Percentiles rank a stretch among this genome's conserved stretches.
Evolutionary conservation across 92 coral and sea anemone genomes (phyloP).

Genomic region (Bergia puertoricense): DNA sequence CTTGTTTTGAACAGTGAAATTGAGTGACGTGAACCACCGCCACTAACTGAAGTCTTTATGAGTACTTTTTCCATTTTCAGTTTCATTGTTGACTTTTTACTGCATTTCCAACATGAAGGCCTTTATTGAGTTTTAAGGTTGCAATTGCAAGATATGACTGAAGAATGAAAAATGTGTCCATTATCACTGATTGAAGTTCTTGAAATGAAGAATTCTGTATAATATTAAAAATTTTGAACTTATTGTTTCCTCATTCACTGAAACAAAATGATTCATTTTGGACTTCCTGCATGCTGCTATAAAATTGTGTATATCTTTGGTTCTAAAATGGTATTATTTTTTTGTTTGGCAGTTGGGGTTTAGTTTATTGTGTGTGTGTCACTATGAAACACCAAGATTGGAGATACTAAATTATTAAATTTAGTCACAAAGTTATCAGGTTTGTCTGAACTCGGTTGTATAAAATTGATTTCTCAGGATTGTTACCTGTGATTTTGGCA

Average conservation of each 20-base stretch:
- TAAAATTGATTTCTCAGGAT: conserved; percentile 23
- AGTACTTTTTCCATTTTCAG: no score
- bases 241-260: not conserved
- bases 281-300: not conserved
- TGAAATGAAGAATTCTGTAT: not conserved
- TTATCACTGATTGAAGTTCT: not conserved
- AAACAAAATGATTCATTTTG: not conserved
- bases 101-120: no score
- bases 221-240: not conserved
- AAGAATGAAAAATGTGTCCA: not conserved
- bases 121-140: no score
- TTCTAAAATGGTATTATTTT: not conserved
- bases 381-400: not conserved
- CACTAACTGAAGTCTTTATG: no score
- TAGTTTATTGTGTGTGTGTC: not conserved
- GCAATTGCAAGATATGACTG: not conserved
- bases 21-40: not conserved
- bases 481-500: not conserved
- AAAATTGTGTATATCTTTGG: not conserved
- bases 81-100: no score
- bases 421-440: conserved; percentile 13
- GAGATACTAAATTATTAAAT: conserved; percentile 32
- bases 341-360: conserved; percentile 4
- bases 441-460: conserved; percentile 19
- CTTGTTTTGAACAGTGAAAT: not conserved